Conservation (phyloP, 2,797 vertebrate genomes). For the Molossus molossus region DNA sequence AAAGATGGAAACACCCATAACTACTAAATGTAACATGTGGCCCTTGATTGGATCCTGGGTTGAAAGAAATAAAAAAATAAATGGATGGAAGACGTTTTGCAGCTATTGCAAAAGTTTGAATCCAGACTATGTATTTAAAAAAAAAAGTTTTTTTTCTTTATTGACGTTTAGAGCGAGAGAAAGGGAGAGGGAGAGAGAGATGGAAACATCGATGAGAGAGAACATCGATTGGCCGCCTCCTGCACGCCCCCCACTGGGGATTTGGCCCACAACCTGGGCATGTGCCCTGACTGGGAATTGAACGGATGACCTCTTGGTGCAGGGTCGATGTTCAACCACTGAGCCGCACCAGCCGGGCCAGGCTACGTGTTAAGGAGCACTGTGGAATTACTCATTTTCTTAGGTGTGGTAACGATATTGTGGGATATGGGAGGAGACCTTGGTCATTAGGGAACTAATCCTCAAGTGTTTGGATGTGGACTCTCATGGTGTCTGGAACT, state of each 20-base stretch:
- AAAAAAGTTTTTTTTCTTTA: too few relatives aligned
- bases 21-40: neutral
- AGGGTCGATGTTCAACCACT: too few relatives aligned
- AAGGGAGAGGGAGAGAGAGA: too few relatives aligned
- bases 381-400: neutral
- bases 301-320: too few relatives aligned
- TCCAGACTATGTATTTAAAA: neutral
- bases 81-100: slow-evolving; percentile 8
- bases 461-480: neutral
- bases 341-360: too few relatives aligned
- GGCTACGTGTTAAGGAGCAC: neutral
- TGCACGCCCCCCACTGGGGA: too few relatives aligned
- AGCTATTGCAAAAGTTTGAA: neutral
- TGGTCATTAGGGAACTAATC: neutral
- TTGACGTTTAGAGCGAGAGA: too few relatives aligned
- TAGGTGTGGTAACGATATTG: neutral
- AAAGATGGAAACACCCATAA: slow-evolving; percentile 1
- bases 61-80: slow-evolving; percentile 5
- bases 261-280: too few relatives aligned
- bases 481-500: slow-evolving; percentile 22
- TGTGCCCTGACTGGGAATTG: too few relatives aligned
- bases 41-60: neutral
- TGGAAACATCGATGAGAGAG: too few relatives aligned
- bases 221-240: too few relatives aligned
- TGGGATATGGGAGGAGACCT: neutral